Conservation (phyloP, 2,797 vertebrate genomes). For the Macrochelys suwanniensis region DNA sequence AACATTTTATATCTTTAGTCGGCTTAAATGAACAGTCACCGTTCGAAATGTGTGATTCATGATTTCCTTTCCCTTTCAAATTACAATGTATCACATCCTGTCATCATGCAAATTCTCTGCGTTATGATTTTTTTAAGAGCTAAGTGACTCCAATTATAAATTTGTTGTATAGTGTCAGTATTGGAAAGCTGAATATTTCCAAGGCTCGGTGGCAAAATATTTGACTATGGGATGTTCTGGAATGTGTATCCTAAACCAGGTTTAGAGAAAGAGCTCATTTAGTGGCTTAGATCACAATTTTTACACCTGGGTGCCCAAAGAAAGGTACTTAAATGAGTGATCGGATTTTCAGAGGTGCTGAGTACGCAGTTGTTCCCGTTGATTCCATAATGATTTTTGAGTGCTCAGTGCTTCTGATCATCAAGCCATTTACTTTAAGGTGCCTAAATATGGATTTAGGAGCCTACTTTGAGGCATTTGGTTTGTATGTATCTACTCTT, state of each 20-base stretch:
- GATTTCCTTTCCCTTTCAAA: slow-evolving; percentile 1
- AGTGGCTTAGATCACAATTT: background rate
- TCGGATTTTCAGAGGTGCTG: background rate
- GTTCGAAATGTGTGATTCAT: background rate
- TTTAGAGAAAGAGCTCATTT: background rate
- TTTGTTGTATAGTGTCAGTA: background rate
- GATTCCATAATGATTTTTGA: background rate
- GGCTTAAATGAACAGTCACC: background rate
- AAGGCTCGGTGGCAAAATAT: background rate
- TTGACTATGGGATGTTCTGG: background rate
- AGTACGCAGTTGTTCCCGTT: background rate
- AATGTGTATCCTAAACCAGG: background rate
- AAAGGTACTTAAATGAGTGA: background rate
- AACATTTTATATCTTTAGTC: background rate
- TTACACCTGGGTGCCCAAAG: background rate
- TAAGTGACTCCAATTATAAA: slow-evolving; percentile 3
- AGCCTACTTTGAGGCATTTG: background rate
- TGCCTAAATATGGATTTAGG: background rate
- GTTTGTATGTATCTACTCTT: background rate
- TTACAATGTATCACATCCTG: background rate
- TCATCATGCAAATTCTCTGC: background rate
- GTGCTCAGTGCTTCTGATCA: background rate
- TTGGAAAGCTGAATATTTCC: slow-evolving; percentile 18
- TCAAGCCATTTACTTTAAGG: background rate
- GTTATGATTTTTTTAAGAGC: background rate